These are phyloP conservation scores for Autographa gamma DNA, from an alignment of 2,888 invertebrate genomes.

Conservation along the genomic window DNA sequence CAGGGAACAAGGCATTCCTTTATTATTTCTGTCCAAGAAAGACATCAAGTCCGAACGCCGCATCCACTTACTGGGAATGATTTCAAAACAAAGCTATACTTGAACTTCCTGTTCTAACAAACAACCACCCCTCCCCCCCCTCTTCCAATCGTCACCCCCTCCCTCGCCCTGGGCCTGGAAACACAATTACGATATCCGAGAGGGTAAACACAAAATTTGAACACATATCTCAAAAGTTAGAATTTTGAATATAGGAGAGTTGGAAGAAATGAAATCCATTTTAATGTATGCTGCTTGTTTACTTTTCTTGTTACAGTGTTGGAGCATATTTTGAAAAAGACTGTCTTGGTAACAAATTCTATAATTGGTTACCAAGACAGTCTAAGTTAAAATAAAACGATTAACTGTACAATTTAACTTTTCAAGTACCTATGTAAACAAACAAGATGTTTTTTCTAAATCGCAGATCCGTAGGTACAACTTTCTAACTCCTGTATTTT, in stretches of 20 bases:
- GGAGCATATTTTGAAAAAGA: too few species aligned
- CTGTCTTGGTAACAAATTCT: too few species aligned
- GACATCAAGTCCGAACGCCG: background rate
- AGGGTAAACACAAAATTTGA: constrained; percentile 7
- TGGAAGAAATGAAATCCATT: constrained; percentile 2
- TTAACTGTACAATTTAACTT: too few species aligned
- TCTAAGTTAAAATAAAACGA: too few species aligned
- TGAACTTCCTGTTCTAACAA: constrained; percentile 3
- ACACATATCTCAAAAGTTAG: constrained; percentile 7
- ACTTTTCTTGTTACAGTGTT: too few species aligned
- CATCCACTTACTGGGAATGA: background rate
- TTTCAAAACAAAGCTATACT: constrained; percentile 3
- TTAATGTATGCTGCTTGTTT: background rate
- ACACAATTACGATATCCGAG: constrained; percentile 7
- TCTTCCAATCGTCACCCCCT: background rate
- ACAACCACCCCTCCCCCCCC: background rate
- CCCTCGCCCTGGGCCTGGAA: background rate
- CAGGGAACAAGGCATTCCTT: background rate
- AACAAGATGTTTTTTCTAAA: too few species aligned
- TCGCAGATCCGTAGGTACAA: too few species aligned
- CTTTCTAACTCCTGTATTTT: too few species aligned
- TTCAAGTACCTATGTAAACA: too few species aligned
- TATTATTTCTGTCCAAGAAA: background rate
- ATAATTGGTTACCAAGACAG: too few species aligned
- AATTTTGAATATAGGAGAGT: background rate